These are phyloP conservation scores for Synchiropus splendidus DNA, from an alignment of 2,113 vertebrate species.

Conservation along the genomic window DNA sequence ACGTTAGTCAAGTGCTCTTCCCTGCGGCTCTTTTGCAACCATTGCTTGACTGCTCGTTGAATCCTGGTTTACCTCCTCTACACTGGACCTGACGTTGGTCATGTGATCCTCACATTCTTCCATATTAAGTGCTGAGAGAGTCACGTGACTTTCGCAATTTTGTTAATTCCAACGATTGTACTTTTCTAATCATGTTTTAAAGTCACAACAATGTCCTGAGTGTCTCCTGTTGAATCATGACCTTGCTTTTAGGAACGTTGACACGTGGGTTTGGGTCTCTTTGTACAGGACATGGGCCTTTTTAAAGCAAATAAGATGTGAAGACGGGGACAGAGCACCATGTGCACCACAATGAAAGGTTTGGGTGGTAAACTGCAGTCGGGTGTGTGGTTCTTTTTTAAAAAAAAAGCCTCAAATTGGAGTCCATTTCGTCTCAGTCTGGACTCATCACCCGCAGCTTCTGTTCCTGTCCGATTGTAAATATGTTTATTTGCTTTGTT, in stretches of 20 bases:
- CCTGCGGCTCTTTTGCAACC: no score
- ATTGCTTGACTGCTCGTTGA: no score
- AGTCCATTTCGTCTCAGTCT: slow-evolving; percentile 2
- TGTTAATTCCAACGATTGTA: slow-evolving; percentile 53
- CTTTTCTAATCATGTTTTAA: slow-evolving; percentile 40
- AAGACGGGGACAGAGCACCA: no score
- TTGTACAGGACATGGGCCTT: slow-evolving; percentile 13
- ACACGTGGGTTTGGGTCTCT: slow-evolving; percentile 3
- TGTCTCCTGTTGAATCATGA: slow-evolving; percentile 1
- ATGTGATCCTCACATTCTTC: slow-evolving; percentile 30
- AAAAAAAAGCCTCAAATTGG: no score
- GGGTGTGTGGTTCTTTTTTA: slow-evolving; percentile 10
- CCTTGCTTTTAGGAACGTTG: slow-evolving; percentile 1
- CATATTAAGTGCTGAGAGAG: slow-evolving; percentile 30
- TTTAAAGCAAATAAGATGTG: no score
- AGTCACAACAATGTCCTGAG: no score
- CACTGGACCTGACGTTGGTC: slow-evolving; percentile 40
- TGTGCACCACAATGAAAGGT: no score
- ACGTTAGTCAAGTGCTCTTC: slow-evolving; percentile 51
- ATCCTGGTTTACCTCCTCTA: slow-evolving; percentile 13
- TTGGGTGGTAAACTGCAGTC: slow-evolving; percentile 12
- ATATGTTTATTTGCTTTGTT: slow-evolving; percentile 85
- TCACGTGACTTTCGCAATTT: slow-evolving; percentile 32
- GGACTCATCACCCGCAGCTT: slow-evolving; percentile 19
- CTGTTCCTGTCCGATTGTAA: slow-evolving; percentile 58